Evolutionary conservation across 2,888 invertebrate genomes (phyloP).

Genomic region (Adelognathus sp.): DNA sequence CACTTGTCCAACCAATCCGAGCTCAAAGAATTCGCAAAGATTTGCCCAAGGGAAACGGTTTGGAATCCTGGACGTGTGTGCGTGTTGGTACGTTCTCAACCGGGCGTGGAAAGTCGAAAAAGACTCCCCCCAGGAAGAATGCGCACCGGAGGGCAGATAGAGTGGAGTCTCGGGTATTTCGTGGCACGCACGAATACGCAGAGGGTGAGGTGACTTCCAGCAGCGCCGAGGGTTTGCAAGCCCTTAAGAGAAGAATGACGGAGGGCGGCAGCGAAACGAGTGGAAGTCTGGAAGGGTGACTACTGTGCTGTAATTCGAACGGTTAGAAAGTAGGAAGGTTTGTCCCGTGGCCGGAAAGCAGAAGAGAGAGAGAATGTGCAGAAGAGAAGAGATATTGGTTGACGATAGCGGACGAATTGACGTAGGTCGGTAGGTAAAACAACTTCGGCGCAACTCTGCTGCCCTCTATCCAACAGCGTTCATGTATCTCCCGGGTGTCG

Average conservation of each 20-base stretch:
- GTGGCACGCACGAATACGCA: slow-evolving; percentile 22
- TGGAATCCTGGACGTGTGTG: neutral
- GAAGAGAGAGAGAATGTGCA: neutral
- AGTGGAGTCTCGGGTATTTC: slow-evolving; percentile 10
- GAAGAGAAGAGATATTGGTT: neutral
- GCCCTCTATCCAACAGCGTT: neutral
- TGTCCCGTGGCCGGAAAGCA: neutral
- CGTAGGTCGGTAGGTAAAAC: slow-evolving; percentile 68
- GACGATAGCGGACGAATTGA: slow-evolving; percentile 64
- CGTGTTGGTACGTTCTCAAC: neutral
- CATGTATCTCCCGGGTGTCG: neutral
- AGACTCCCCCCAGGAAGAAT: slow-evolving; percentile 44
- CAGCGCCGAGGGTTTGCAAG: neutral
- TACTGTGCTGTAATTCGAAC: neutral
- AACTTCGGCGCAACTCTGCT: slow-evolving; percentile 65
- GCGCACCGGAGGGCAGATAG: neutral
- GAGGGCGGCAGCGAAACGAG: neutral
- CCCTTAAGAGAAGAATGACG: neutral
- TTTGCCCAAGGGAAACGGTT: slow-evolving; percentile 16
- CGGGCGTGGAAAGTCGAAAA: slow-evolving; percentile 4
- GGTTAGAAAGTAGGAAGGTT: neutral
- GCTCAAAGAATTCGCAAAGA: slow-evolving; percentile 42
- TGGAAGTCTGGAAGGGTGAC: neutral
- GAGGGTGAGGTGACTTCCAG: neutral
- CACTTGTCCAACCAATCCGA: slow-evolving; percentile 34